Base-by-base conservation (phyloP, 2,888 invertebrate genomes). In the Netelia melanura region DNA sequence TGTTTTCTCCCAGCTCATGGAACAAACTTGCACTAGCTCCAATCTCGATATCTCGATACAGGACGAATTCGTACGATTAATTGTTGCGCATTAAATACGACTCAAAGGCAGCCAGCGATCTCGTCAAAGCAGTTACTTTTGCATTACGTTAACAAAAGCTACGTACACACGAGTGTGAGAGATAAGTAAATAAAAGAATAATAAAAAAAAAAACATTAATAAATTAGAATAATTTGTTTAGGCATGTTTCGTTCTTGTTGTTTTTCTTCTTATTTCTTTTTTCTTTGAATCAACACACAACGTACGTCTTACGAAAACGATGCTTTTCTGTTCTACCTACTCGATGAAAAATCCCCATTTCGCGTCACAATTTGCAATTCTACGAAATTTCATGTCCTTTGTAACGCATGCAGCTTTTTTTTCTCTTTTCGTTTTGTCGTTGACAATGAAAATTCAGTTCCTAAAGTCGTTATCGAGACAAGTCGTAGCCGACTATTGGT, bases 91-190 rank as follows among this genome's bases (percentile, higher is more conserved):
- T 77, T 38, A 52, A 6, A 6, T 64, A 81, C 81, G 84, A 71
- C 8, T 79, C 65, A 75, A 81, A 70, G 70, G 79, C 75, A 82
- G 74, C 11, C 74, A 75, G 78, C 78, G 67, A 75, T 79, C 75
- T 82, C 79, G 82, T 85, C 58, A 75, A 85, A 82, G 84, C 84
- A 82, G 84, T 85, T 85, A 85, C 85, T 82, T 74, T 76, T 56
- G 85, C 85, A 82, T 85, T 85, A 82, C 81, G 78, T 75, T 48
- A 84, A 81, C 74, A 70, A 85, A 85, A 85, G 81, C 81, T 81
- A 84, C 84, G 72, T 77, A 81, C 23, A 79, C 21, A 78, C 77
- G 74, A 75, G 77, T 81, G 77, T 81, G 38, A 81, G 54, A 78
- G 52, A 81, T 80, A 52, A 75, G 43, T 44, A n/a, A 30, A 84